A percentile compares a stretch with the other conserved stretches of the same genome.
These are phyloP conservation scores for Trachelus stipa DNA, from an alignment of 2,888 invertebrate genomes.

Conservation along the genomic window DNA sequence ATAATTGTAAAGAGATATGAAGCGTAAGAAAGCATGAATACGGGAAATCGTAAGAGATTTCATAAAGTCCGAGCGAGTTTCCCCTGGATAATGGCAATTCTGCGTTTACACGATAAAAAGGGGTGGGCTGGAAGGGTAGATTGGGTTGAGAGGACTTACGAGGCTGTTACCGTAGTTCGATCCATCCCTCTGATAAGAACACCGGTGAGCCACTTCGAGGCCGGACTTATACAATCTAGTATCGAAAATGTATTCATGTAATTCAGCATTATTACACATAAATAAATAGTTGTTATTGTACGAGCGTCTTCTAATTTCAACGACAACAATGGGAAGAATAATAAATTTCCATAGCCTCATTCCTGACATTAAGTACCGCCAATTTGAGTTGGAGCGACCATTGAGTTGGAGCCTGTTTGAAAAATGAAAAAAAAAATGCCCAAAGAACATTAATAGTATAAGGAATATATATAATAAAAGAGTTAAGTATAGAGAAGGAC, in stretches of 20 bases:
- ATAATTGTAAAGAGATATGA: conserved; percentile 18
- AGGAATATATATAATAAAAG: background rate
- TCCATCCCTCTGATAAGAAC: conserved; percentile 1
- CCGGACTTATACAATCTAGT: conserved; percentile 60
- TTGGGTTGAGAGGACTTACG: background rate
- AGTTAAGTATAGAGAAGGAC: background rate
- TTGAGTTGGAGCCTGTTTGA: background rate
- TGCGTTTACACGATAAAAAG: conserved; percentile 7
- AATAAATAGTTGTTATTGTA: conserved; percentile 68
- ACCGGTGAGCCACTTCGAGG: conserved; percentile 16
- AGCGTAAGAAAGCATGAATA: conserved; percentile 23
- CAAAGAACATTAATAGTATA: background rate
- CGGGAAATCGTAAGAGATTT: conserved; percentile 13
- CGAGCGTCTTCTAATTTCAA: conserved; percentile 5
- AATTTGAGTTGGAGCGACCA: background rate
- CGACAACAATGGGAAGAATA: background rate
- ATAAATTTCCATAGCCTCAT: background rate
- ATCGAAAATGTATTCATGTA: conserved; percentile 66
- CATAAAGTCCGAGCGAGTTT: conserved; percentile 1
- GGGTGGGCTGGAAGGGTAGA: background rate
- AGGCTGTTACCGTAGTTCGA: conserved; percentile 4
- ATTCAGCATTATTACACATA: conserved; percentile 67
- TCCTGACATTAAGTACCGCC: background rate
- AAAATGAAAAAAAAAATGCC: no score
- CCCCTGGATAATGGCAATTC: background rate